Evolutionary conservation across 64 coral and sea anemone species (phyloP).

Genomic region (Pocillopora verrucosa): DNA sequence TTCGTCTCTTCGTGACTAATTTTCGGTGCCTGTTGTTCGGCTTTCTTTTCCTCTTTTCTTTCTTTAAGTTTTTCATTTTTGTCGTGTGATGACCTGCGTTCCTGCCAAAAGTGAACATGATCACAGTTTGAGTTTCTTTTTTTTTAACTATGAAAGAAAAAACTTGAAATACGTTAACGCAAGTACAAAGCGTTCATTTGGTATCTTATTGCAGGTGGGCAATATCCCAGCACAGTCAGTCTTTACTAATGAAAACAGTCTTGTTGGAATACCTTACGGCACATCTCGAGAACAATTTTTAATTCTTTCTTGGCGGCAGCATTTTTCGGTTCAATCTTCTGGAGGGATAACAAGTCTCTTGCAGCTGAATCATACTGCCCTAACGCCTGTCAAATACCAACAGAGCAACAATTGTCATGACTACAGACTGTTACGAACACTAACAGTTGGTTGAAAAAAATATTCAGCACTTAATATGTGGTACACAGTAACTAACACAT

Average conservation of each 20-base stretch:
- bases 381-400: conserved; percentile 52
- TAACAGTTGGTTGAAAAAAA: too few species aligned
- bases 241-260: too few species aligned
- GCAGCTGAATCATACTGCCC: conserved; percentile 69
- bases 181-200: too few species aligned
- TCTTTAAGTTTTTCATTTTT: not conserved
- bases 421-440: too few species aligned
- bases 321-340: conserved; percentile 91
- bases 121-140: not conserved
- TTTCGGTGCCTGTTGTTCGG: not conserved
- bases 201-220: too few species aligned
- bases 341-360: conserved; percentile 79
- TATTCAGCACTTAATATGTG: too few species aligned
- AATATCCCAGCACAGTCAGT: too few species aligned
- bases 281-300: conserved; percentile 72
- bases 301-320: conserved; percentile 84
- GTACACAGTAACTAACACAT: not conserved
- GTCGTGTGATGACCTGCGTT: conserved; percentile 29
- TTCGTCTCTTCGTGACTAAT: not conserved
- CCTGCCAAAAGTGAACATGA: not conserved
- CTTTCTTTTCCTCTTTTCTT: not conserved
- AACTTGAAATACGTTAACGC: too few species aligned
- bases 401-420: too few species aligned
- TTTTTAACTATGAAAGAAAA: too few species aligned
- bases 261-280: conserved; percentile 67